phyloP scores from a whole-genome alignment of 2,888 invertebrate species.

The Morpho achilles region DNA sequence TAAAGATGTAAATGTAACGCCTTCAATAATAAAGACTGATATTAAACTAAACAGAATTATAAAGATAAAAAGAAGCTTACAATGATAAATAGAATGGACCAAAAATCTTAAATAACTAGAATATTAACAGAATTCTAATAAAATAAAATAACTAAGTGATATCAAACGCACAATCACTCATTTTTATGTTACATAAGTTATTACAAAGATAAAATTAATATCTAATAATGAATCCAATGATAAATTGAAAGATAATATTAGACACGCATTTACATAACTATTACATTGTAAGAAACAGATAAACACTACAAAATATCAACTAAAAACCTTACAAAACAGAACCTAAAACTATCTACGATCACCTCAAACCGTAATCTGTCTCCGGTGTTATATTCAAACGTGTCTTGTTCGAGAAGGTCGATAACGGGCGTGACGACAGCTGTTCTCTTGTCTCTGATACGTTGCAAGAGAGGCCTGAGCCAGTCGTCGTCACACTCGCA shows the following conservation, averaged over 20 bases:
- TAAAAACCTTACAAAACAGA: background rate
- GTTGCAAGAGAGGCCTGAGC: conserved; percentile 92
- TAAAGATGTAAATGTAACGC: too few relatives aligned
- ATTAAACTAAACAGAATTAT: too few relatives aligned
- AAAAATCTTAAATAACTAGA: too few relatives aligned
- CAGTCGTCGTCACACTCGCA: conserved; percentile 89
- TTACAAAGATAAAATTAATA: background rate
- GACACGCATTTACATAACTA: background rate
- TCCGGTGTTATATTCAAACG: conserved; percentile 64
- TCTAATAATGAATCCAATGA: background rate
- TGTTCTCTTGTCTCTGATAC: conserved; percentile 83
- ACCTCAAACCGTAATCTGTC: conserved; percentile 42
- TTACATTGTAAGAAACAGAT: background rate
- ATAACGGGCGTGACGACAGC: conserved; percentile 95
- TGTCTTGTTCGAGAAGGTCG: conserved; percentile 89
- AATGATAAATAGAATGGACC: too few relatives aligned
- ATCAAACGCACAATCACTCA: too few relatives aligned
- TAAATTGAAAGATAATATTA: background rate
- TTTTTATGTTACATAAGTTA: too few relatives aligned
- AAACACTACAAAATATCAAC: background rate
- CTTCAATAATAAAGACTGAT: too few relatives aligned
- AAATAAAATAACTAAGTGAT: too few relatives aligned
- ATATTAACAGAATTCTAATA: too few relatives aligned
- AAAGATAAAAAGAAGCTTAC: too few relatives aligned
- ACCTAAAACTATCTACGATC: conserved; percentile 11